These are phyloP conservation scores for Neodiprion pinetum DNA, from an alignment of 1,140 invertebrate genomes.

Conservation along the genomic window DNA sequence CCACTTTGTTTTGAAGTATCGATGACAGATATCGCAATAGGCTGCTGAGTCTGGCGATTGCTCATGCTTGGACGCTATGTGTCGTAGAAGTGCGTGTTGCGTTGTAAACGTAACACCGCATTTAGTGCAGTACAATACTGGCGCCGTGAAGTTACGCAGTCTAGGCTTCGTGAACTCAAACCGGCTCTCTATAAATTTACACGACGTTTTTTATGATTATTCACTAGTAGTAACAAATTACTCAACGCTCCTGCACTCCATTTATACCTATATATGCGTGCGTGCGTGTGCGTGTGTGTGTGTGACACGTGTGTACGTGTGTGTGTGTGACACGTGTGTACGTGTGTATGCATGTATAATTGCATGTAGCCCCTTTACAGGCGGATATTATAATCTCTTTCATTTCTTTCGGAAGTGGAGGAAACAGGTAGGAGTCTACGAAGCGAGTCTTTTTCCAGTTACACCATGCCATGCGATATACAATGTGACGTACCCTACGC, in stretches of 20 bases:
- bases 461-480: not conserved
- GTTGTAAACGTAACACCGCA: constrained; percentile 44
- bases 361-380: too few species aligned
- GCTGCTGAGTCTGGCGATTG: constrained; percentile 32
- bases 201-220: not conserved
- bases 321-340: too few species aligned
- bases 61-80: constrained; percentile 45
- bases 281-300: too few species aligned
- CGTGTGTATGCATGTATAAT: too few species aligned
- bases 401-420: not conserved
- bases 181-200: not conserved
- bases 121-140: constrained; percentile 32
- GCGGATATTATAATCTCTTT: not conserved
- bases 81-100: constrained; percentile 42
- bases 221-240: too few species aligned
- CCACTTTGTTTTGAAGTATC: constrained; percentile 49
- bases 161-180: not conserved
- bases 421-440: not conserved
- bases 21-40: constrained; percentile 41
- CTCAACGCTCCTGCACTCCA: too few species aligned
- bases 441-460: not conserved
- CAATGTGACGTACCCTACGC: not conserved
- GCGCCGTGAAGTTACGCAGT: not conserved
- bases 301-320: too few species aligned
- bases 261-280: too few species aligned